Evolutionary conservation across 2,888 invertebrate genomes (phyloP).

Genomic region (Pherbina coryleti): DNA sequence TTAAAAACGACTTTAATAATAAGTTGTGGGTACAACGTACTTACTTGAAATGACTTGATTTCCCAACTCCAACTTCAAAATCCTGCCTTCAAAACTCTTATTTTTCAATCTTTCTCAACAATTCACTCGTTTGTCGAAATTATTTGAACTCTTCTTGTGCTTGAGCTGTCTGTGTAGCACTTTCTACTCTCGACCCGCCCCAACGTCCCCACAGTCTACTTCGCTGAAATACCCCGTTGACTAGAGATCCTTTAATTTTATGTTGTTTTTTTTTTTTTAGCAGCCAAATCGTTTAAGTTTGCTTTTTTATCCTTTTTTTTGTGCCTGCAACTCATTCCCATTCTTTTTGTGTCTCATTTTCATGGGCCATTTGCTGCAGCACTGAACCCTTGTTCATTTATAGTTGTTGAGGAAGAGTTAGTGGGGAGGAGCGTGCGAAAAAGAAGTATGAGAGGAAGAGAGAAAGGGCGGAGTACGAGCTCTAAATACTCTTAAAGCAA

Average conservation of each 20-base stretch:
- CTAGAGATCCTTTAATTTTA: background rate
- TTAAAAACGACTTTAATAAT: too few species aligned
- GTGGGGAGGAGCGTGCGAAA: background rate
- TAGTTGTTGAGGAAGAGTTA: background rate
- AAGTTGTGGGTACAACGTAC: background rate
- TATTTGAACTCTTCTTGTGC: background rate
- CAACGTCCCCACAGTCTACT: background rate
- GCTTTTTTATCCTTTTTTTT: background rate
- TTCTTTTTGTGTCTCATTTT: slow-evolving; percentile 25
- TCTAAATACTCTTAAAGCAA: background rate
- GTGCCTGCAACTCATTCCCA: background rate
- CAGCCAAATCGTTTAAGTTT: slow-evolving; percentile 7
- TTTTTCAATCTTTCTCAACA: background rate
- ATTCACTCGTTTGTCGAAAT: slow-evolving; percentile 16
- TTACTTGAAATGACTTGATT: background rate
- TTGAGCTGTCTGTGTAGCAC: slow-evolving; percentile 2
- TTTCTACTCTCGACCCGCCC: background rate
- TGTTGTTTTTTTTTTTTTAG: slow-evolving; percentile 1
- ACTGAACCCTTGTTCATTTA: slow-evolving; percentile 14
- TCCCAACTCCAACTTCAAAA: background rate
- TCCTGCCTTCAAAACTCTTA: background rate
- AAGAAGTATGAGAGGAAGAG: background rate
- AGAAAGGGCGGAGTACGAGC: background rate
- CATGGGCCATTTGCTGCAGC: slow-evolving; percentile 37
- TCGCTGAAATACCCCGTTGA: background rate